A percentile compares a stretch with the other conserved stretches of the same genome.
These are phyloP conservation scores for Phorcus lineatus DNA, from an alignment of 2,888 invertebrate genomes.

Conservation along the genomic window DNA sequence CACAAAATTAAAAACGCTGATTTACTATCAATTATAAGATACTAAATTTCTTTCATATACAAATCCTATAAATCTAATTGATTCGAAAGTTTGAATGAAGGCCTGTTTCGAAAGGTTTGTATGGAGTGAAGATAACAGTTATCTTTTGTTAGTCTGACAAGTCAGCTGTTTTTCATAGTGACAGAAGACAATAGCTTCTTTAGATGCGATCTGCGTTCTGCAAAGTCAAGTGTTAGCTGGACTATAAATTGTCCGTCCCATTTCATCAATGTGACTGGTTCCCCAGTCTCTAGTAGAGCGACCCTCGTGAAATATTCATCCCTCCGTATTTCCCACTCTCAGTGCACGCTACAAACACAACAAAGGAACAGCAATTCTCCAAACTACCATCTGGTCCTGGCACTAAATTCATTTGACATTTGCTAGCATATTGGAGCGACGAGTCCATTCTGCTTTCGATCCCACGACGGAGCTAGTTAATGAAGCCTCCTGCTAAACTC, in stretches of 20 bases:
- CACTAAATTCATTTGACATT: slow-evolving; percentile 26
- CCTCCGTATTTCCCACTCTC: background rate
- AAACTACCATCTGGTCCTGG: slow-evolving; percentile 18
- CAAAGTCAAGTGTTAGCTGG: background rate
- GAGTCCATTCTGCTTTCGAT: background rate
- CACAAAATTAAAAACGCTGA: no score
- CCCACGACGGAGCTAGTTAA: slow-evolving; percentile 1
- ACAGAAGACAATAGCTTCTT: background rate
- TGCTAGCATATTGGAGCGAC: slow-evolving; percentile 13
- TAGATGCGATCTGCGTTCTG: background rate
- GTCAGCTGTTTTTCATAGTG: slow-evolving; percentile 9
- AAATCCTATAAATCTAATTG: no score
- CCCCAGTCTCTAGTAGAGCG: background rate
- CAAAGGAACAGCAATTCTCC: slow-evolving; percentile 15
- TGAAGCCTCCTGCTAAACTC: background rate
- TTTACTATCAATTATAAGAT: no score
- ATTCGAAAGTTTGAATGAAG: no score
- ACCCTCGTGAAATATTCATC: slow-evolving; percentile 6
- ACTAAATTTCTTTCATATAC: no score
- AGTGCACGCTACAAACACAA: background rate
- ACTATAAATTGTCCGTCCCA: slow-evolving; percentile 2
- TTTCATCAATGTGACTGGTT: background rate
- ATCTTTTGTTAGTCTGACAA: background rate
- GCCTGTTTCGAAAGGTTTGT: no score
- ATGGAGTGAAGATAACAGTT: background rate